Percentiles rank a stretch among this genome's conserved stretches.
Conservation (phyloP, 2,797 vertebrate species). For the Diglossa cyanea region DNA sequence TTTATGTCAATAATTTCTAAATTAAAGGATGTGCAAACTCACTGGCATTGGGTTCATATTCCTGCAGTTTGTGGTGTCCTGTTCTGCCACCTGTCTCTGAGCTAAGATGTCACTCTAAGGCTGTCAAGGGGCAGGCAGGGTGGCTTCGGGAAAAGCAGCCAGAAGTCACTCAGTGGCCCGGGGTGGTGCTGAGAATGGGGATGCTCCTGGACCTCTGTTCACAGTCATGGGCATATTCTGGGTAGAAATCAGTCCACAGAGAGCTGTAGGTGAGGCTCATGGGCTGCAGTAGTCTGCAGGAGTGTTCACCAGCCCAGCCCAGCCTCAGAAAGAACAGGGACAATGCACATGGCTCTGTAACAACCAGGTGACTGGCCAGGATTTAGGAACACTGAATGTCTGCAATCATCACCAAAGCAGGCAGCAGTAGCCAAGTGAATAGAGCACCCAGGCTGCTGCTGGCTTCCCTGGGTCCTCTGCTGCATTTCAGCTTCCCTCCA, state of each 20-base stretch:
- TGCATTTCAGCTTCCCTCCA: neutral
- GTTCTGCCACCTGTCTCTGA: neutral
- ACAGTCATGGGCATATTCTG: rapidly evolving
- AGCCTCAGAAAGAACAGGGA: neutral
- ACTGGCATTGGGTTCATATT: neutral
- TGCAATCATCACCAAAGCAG: neutral
- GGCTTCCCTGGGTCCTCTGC: neutral
- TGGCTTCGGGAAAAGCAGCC: neutral
- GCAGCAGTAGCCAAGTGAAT: neutral
- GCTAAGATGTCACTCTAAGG: neutral
- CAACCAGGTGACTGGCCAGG: neutral
- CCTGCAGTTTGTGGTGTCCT: neutral
- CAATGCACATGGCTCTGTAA: neutral
- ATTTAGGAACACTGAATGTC: neutral
- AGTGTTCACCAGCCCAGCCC: neutral
- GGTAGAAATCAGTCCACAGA: neutral
- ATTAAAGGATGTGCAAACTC: neutral
- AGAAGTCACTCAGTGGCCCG: neutral
- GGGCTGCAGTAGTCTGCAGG: neutral
- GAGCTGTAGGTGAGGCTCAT: rapidly evolving
- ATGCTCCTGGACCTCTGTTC: neutral
- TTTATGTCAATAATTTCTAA: neutral
- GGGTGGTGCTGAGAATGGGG: neutral
- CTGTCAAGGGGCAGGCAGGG: neutral
- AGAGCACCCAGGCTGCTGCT: neutral